Base-by-base conservation (phyloP, 2,888 invertebrate species). In the Melanchra persicariae region DNA sequence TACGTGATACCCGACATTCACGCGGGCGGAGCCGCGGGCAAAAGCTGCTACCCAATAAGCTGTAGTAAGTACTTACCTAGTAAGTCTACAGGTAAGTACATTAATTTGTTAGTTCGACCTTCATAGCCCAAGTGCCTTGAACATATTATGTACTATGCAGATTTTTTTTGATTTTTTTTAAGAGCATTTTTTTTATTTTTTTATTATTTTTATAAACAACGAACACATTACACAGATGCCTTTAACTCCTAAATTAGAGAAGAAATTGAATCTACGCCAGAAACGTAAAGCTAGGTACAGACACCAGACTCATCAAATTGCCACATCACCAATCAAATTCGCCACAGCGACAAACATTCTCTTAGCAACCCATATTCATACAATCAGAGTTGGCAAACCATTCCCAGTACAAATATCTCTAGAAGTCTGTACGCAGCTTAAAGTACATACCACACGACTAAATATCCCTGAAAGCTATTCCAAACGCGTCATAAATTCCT, bases 401-500 rank as follows among this genome's bases (percentile, higher is more conserved):
- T 60, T 30, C 1, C 7, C 19, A 6, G 10, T 10, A 60, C 19
- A 49, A n/a, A 37, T 61, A 34, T 49, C n/a, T 40, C 19, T 15
- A 19, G 4, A 15, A 40, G 1, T 64, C 51, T 43, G 19, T 15
- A 40, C n/a, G 2, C 22, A 24, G 40, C 24, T 58, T 15, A n/a
- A 34, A 51, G 8, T 15, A 34, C n/a, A 43, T 58, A 72, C 9
- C 55, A 54, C 5, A 55, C 52, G 22, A 77, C 37, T 68, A 17
- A 65, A 54, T 55, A 40, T 58, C 15, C 17, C 55, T 19, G n/a
- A 64, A 52, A 57, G 45, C 52, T n/a, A 47, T 57, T 61, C 19
- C 8, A 22, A 63, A 30, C 30, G 47, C 69, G 47, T 66, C 63
- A 65, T 79, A 68, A 79, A 79, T 58, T 65, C 55, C 49, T 24